Percentiles rank a stretch among this genome's conserved stretches.
Conservation (phyloP, 2,888 invertebrate genomes). For the Rhingia rostrata region DNA sequence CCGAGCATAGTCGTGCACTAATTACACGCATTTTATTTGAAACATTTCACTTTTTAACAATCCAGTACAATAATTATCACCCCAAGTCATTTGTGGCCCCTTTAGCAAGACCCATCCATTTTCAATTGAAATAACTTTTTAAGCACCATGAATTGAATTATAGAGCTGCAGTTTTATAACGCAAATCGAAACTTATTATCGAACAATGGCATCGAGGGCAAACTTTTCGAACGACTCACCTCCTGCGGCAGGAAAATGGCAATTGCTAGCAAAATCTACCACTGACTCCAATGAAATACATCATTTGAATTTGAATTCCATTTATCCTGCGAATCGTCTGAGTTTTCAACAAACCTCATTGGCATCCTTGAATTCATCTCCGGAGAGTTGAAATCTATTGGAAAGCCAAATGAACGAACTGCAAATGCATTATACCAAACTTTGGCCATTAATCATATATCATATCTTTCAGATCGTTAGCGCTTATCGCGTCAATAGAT, state of each 20-base stretch:
- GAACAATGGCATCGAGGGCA: conserved; percentile 39
- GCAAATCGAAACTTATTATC: conserved; percentile 49
- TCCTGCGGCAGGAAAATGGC: conserved; percentile 38
- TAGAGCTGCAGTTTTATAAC: conserved; percentile 18
- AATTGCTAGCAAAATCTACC: conserved; percentile 37
- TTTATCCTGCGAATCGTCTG: conserved; percentile 48
- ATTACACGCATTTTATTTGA: not conserved
- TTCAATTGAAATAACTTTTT: conserved; percentile 39
- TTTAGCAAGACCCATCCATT: conserved; percentile 6
- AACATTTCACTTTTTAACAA: not conserved
- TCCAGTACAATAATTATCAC: conserved; percentile 11
- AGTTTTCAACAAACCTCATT: conserved; percentile 59
- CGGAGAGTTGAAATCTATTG: conserved; percentile 49
- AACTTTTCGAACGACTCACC: conserved; percentile 31
- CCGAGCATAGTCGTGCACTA: no score
- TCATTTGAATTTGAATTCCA: conserved; percentile 58
- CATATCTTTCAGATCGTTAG: conserved; percentile 68
- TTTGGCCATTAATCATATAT: conserved; percentile 70
- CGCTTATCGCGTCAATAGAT: conserved; percentile 63
- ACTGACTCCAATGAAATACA: conserved; percentile 52
- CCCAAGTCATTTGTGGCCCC: conserved; percentile 26
- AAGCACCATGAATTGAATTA: conserved; percentile 44
- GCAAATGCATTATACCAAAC: conserved; percentile 66
- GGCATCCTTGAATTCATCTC: conserved; percentile 66
- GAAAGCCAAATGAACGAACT: conserved; percentile 41